Conservation (phyloP, 1,140 invertebrate species). For the Aphis gossypii region DNA sequence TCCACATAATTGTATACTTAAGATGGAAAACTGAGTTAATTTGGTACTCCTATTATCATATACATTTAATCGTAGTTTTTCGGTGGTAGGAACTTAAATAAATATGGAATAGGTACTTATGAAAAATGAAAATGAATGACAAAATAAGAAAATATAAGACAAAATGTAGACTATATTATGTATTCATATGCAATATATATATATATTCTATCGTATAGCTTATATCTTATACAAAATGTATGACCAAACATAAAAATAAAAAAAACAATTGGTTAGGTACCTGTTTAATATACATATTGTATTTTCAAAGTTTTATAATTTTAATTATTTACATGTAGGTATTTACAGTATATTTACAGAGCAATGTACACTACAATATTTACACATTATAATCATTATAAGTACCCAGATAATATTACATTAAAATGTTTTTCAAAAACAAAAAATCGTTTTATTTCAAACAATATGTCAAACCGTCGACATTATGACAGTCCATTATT, state of each 20-base stretch:
- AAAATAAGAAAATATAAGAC: neutral
- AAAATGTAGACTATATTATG: neutral
- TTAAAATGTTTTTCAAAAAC: neutral
- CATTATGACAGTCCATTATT: neutral
- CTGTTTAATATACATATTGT: neutral
- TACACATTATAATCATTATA: neutral
- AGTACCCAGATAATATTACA: neutral
- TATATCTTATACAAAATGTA: neutral
- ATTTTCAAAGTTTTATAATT: conserved; percentile 1
- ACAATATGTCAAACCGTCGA: neutral
- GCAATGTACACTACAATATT: neutral
- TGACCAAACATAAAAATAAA: conserved; percentile 1
- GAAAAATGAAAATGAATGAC: neutral
- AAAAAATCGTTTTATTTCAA: neutral
- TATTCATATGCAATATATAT: neutral
- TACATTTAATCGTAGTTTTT: neutral
- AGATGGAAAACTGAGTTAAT: too few relatives aligned
- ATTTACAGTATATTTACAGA: neutral
- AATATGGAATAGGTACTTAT: neutral
- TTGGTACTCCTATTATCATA: too few relatives aligned
- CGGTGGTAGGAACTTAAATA: neutral
- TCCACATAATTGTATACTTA: too few relatives aligned
- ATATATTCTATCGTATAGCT: neutral
- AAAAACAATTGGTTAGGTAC: conserved; percentile 4
- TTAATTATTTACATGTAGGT: neutral